A percentile compares a stretch with the other conserved stretches of the same genome.
Evolutionary conservation across 2,113 vertebrate species (phyloP).

Genomic region (Colius striatus): DNA sequence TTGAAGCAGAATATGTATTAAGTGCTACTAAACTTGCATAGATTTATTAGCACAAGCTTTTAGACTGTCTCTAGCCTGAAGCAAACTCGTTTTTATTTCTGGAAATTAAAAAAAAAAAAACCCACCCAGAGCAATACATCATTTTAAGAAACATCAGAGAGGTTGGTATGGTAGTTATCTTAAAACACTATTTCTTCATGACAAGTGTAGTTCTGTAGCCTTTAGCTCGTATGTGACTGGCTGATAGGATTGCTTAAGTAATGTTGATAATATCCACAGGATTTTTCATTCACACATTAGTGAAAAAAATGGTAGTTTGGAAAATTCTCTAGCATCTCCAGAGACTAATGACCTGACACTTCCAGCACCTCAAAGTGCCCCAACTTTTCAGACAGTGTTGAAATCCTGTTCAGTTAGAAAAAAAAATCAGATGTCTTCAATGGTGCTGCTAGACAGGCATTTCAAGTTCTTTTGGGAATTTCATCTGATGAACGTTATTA

Average conservation of each 20-base stretch:
- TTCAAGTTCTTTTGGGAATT: background rate
- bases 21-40: slow-evolving; percentile 45
- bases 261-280: background rate
- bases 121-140: slow-evolving; percentile 45
- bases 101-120: slow-evolving; percentile 35
- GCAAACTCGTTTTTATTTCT: slow-evolving; percentile 63
- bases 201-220: slow-evolving; percentile 11
- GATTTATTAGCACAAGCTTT: slow-evolving; percentile 75
- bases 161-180: background rate
- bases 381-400: background rate
- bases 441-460: background rate
- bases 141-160: slow-evolving; percentile 29
- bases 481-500: background rate
- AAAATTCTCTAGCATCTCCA: background rate
- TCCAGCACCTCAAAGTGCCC: background rate
- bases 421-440: background rate
- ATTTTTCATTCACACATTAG: background rate
- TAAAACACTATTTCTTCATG: slow-evolving; percentile 38
- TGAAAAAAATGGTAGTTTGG: background rate
- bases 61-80: slow-evolving; percentile 68
- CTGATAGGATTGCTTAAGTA: background rate
- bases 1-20: slow-evolving; percentile 67
- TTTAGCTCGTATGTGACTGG: background rate
- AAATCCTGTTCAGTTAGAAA: background rate
- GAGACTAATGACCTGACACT: background rate